These are phyloP conservation scores for Streptopelia turtur DNA, from an alignment of 2,797 vertebrate genomes.

Conservation along the genomic window DNA sequence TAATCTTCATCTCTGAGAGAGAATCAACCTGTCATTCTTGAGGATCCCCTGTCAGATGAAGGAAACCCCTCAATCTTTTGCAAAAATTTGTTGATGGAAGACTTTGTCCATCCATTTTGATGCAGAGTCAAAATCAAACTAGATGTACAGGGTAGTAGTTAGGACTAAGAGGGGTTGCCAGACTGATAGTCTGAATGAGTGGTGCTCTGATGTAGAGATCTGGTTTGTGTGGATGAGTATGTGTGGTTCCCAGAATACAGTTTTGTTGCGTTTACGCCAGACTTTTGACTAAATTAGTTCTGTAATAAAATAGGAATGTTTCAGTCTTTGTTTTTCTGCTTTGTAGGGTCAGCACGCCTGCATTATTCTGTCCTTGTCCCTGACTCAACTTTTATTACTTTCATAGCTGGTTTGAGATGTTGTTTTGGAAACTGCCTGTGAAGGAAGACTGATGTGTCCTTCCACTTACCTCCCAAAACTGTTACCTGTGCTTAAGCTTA, in stretches of 20 bases:
- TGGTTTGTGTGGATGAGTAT: neutral
- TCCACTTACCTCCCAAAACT: neutral
- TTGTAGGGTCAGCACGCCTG: neutral
- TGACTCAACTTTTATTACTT: slow-evolving; percentile 6
- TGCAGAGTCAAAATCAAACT: neutral
- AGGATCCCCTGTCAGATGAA: neutral
- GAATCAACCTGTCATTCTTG: accelerated
- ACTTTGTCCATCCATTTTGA: neutral
- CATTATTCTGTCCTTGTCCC: neutral
- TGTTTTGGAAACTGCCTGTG: neutral
- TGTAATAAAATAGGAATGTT: slow-evolving; percentile 28
- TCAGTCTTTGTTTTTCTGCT: slow-evolving; percentile 28
- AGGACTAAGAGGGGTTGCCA: neutral
- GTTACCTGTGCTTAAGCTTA: neutral
- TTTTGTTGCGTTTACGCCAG: neutral
- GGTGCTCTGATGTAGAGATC: neutral
- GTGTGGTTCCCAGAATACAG: neutral
- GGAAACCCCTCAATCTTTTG: neutral
- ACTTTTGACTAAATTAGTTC: slow-evolving; percentile 15
- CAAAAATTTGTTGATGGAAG: neutral
- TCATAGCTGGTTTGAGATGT: neutral
- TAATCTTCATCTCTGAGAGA: neutral
- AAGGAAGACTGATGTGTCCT: neutral
- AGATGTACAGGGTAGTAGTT: neutral
- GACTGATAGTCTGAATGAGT: neutral